Evolutionary conservation across 2,888 invertebrate species (phyloP), one percentile per base, ranked within the genome.

Genomic region (Eupithecia centaureata): DNA sequence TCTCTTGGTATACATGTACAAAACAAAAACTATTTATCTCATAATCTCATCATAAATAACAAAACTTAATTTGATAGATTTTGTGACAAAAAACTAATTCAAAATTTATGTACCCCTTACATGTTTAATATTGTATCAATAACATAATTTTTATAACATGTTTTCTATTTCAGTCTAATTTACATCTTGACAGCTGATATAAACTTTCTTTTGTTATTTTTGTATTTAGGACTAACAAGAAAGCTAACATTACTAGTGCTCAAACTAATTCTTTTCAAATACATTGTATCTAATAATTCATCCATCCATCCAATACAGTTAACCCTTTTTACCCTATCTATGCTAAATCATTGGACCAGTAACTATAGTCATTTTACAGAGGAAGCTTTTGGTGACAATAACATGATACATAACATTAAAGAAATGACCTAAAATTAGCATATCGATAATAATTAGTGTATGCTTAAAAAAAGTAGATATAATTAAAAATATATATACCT

Each of bases 21-120:
- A 30, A 56, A 30, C 22, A 47, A 47, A 42, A 47, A 47, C 47
- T 47, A 22, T 47, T 12, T 12, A 22, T 22, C 22, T 47, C 18
- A 51, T 51, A 22, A 51, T 27, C 2, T n/a, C 12, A 8, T n/a
- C 12, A 8, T 18, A 18, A 2, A 47, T 60, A 67, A 67, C 56
- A 60, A 38, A 60, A 60, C 63, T 63, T 15, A 56, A 58, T 51
- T 30, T 27, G 15, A 27, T 27, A 5, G 7, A n/a, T 28, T 15
- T 30, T 18, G 8, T 57, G 8, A 28, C 2, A 15, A 27, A 30
- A n/a, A 56, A 18, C 27, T n/a, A 56, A 28, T 30, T 5, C 18
- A 13, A 5, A 27, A 52, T 57, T 32, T 57, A 57, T 32, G 66
- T 62, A 66, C 66, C 62, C 57, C 62, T 62, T 57, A 57, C 57